These are phyloP conservation scores for Orientallactaga sibirica DNA, from an alignment of 2,797 vertebrate species.

Conservation along the genomic window DNA sequence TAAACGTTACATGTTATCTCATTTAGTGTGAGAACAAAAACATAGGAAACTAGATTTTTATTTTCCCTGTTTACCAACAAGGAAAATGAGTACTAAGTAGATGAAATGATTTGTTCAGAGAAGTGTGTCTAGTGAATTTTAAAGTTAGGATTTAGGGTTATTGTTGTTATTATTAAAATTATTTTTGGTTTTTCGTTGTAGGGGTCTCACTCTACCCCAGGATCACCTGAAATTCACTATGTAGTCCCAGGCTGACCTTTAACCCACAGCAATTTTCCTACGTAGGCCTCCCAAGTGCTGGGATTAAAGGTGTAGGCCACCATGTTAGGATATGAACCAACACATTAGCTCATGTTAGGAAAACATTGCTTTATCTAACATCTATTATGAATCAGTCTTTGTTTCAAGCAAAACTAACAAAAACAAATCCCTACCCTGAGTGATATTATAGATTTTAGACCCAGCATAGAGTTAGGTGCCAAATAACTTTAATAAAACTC, in stretches of 20 bases:
- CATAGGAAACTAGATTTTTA: not conserved
- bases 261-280: too few species aligned
- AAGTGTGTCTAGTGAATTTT: not conserved
- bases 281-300: too few species aligned
- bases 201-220: too few species aligned
- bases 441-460: not conserved
- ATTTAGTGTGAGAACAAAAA: not conserved
- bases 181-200: too few species aligned
- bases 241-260: too few species aligned
- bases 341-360: not conserved
- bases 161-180: too few species aligned
- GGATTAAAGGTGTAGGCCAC: too few species aligned
- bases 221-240: too few species aligned
- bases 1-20: not conserved
- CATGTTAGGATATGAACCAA: not conserved
- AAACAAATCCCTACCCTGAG: not conserved
- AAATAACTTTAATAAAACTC: not conserved
- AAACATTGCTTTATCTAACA: not conserved
- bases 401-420: not conserved
- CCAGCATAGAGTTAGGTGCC: not conserved
- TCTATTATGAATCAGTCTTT: not conserved
- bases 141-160: not conserved
- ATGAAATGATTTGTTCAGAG: not conserved
- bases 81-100: not conserved
- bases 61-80: slow-evolving; percentile 12